These are phyloP conservation scores for Ellobium chinense DNA, from an alignment of 2,888 invertebrate genomes.

Conservation along the genomic window DNA sequence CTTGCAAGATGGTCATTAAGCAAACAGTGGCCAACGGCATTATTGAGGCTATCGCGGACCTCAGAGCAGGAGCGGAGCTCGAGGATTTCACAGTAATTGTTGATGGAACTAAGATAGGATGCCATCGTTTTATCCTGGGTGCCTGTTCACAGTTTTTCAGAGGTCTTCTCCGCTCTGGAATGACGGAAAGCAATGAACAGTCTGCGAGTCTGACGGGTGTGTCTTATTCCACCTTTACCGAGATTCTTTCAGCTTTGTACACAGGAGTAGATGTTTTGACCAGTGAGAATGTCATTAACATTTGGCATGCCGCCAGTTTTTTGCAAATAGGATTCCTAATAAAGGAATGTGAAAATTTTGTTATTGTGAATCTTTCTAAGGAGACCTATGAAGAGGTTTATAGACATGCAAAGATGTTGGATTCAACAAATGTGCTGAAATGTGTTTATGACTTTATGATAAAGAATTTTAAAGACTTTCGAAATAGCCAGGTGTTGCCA, in stretches of 20 bases:
- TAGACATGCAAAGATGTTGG: background rate
- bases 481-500: background rate
- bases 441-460: background rate
- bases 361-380: background rate
- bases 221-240: background rate
- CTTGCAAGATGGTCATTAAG: no score
- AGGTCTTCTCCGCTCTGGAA: no score
- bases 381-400: background rate
- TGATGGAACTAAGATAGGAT: background rate
- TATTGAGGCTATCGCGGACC: no score
- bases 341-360: background rate
- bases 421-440: background rate
- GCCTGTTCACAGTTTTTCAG: background rate
- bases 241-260: conserved; percentile 6
- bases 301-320: background rate
- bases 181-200: background rate
- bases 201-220: background rate
- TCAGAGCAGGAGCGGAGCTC: no score
- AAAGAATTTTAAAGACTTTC: background rate
- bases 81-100: background rate
- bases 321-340: conserved; percentile 1
- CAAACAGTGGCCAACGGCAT: no score
- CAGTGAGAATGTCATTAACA: background rate
- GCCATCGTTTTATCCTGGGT: conserved; percentile 1
- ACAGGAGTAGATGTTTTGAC: background rate